Conservation (phyloP, 2,888 invertebrate genomes). For the Isoperla grammatica region DNA sequence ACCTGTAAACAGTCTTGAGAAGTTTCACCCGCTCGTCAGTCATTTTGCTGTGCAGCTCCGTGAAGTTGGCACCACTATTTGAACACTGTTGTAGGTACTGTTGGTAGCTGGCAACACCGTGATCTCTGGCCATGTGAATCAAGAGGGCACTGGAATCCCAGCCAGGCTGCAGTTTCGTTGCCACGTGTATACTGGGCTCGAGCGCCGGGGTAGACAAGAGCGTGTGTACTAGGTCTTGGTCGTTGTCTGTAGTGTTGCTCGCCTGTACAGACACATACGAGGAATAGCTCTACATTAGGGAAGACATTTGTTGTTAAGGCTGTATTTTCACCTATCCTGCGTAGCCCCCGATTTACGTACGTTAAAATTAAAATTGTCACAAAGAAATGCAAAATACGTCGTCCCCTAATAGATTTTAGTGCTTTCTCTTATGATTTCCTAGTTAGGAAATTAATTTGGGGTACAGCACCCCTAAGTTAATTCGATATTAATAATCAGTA, state of each 20-base stretch:
- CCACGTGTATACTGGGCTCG: constrained; percentile 52
- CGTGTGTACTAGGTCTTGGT: constrained; percentile 48
- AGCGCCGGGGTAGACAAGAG: constrained; percentile 60
- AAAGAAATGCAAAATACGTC: no score
- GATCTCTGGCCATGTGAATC: constrained; percentile 66
- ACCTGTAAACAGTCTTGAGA: constrained; percentile 15
- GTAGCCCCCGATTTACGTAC: no score
- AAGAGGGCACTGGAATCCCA: constrained; percentile 48
- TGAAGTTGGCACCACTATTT: constrained; percentile 34
- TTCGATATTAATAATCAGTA: no score
- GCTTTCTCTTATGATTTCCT: no score
- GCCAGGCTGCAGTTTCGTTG: constrained; percentile 36
- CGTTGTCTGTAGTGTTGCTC: constrained; percentile 48
- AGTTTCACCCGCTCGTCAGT: constrained; percentile 2
- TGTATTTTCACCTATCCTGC: no score
- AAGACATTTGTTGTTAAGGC: no score
- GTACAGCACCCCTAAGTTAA: no score
- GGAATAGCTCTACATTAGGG: no score
- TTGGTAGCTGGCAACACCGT: constrained; percentile 71
- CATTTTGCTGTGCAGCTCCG: constrained; percentile 36
- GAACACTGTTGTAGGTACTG: constrained; percentile 63
- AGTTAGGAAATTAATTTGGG: no score
- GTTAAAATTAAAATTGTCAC: no score
- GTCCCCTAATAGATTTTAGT: no score
- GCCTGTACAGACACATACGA: constrained; percentile 43